A percentile compares a stretch with the other conserved stretches of the same genome.
These are phyloP conservation scores for Calephelis nemesis DNA, from an alignment of 1,140 invertebrate genomes.

Conservation along the genomic window DNA sequence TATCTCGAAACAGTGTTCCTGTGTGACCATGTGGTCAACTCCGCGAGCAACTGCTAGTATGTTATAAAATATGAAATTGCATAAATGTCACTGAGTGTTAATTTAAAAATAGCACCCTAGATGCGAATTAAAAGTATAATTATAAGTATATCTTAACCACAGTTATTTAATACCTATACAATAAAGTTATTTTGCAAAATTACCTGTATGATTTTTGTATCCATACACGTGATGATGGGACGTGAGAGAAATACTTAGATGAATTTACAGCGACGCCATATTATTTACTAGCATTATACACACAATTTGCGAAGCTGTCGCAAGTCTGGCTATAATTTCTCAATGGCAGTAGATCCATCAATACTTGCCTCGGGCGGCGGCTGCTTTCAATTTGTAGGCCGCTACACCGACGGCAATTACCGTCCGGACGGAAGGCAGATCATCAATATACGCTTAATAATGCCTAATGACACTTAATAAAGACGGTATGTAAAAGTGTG, in stretches of 20 bases:
- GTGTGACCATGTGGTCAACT: too few species aligned
- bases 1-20: too few species aligned
- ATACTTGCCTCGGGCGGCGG: conserved; percentile 68
- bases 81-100: too few species aligned
- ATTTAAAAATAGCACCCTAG: too few species aligned
- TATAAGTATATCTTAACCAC: too few species aligned
- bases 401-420: conserved; percentile 72
- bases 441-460: conserved; percentile 74
- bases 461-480: conserved; percentile 77
- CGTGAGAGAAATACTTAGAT: conserved; percentile 49
- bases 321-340: conserved; percentile 74
- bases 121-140: too few species aligned
- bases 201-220: too few species aligned
- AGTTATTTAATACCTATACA: too few species aligned
- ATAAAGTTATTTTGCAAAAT: too few species aligned
- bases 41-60: too few species aligned
- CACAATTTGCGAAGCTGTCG: conserved; percentile 77
- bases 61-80: too few species aligned
- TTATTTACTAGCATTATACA: conserved; percentile 77
- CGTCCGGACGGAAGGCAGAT: conserved; percentile 70
- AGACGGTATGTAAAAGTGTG: conserved; percentile 71
- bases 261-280: conserved; percentile 66
- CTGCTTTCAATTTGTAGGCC: conserved; percentile 76
- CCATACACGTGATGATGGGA: conserved; percentile 30
- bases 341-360: conserved; percentile 76